A percentile compares a stretch with the other conserved stretches of the same genome.
Evolutionary conservation across 1,140 invertebrate species (phyloP).

Genomic region (Megalopta genalis): DNA sequence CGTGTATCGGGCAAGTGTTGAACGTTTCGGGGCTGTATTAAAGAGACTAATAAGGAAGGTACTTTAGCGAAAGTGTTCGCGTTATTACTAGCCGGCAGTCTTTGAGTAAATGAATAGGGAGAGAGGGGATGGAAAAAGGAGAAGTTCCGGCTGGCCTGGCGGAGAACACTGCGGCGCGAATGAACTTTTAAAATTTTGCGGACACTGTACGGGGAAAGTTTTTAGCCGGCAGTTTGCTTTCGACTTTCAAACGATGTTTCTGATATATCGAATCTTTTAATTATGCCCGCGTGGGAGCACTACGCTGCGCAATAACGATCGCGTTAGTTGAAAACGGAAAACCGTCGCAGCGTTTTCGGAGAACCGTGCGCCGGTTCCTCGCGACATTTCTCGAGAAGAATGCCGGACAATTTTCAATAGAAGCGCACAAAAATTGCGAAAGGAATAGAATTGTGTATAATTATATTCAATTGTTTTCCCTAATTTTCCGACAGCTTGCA

Average conservation of each 20-base stretch:
- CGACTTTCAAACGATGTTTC: not conserved
- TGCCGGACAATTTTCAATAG: no score
- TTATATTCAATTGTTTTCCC: no score
- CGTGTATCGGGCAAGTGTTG: not conserved
- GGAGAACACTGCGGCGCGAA: not conserved
- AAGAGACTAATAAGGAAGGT: not conserved
- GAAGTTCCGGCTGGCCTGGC: not conserved
- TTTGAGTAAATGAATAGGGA: not conserved
- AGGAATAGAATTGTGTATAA: no score
- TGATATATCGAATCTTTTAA: not conserved
- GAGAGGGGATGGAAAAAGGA: not conserved
- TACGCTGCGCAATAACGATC: no score
- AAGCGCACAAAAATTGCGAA: no score
- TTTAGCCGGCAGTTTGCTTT: not conserved
- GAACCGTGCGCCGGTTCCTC: no score
- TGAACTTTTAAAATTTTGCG: not conserved
- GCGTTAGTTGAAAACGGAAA: no score
- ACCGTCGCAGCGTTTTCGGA: no score
- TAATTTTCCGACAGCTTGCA: no score
- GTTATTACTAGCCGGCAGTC: not conserved
- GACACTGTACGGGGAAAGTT: not conserved
- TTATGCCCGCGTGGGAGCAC: not conserved
- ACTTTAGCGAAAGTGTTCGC: not conserved
- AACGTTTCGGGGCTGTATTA: not conserved
- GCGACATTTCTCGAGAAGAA: no score